Evolutionary conservation across 2,113 vertebrate genomes (phyloP).

Genomic region (Forbesichthys papilliferus): DNA sequence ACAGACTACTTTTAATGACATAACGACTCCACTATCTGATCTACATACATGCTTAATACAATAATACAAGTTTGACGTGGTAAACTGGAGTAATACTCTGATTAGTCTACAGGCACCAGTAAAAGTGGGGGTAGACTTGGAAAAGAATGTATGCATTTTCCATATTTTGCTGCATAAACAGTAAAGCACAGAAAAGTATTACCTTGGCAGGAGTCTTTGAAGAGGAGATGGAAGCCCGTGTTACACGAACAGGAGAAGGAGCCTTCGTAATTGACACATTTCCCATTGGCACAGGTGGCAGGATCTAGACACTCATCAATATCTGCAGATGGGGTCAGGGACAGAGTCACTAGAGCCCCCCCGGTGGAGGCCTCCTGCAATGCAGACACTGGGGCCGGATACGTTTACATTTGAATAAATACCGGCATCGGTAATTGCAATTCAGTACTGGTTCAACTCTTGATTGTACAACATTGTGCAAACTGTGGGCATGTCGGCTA

Average conservation of each 20-base stretch:
- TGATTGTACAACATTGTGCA: too few relatives aligned
- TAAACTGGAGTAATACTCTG: too few relatives aligned
- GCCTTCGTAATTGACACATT: slow-evolving; percentile 77
- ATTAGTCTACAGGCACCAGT: neutral
- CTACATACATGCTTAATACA: too few relatives aligned
- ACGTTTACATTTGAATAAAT: too few relatives aligned
- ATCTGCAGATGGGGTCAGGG: slow-evolving; percentile 57
- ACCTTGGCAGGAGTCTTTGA: slow-evolving; percentile 75
- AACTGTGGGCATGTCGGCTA: neutral
- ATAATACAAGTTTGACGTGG: too few relatives aligned
- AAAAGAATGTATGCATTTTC: too few relatives aligned
- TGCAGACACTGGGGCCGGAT: neutral
- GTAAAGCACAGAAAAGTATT: slow-evolving; percentile 7
- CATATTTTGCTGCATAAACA: neutral
- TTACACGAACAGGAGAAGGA: slow-evolving; percentile 76
- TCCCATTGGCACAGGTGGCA: slow-evolving; percentile 70
- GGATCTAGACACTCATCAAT: slow-evolving; percentile 77
- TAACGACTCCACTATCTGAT: too few relatives aligned
- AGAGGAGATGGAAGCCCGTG: slow-evolving; percentile 64
- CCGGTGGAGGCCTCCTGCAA: too few relatives aligned
- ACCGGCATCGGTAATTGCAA: too few relatives aligned
- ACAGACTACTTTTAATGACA: too few relatives aligned
- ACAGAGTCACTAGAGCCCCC: neutral
- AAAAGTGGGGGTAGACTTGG: too few relatives aligned
- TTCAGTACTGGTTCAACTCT: too few relatives aligned